phyloP scores from a whole-genome alignment of 2,888 invertebrate genomes.

The Argyra leucocephala region DNA sequence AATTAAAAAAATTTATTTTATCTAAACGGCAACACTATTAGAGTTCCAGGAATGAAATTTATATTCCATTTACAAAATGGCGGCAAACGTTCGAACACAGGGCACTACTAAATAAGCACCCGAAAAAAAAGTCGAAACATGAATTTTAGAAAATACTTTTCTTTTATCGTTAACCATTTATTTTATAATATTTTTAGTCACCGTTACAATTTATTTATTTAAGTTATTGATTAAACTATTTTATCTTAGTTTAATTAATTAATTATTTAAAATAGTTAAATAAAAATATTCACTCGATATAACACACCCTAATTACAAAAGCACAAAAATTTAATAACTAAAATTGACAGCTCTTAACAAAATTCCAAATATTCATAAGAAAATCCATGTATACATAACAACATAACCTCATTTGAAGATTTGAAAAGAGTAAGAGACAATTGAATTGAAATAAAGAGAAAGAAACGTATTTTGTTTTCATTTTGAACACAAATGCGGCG shows the following conservation, averaged over 20 bases:
- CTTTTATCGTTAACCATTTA: no score
- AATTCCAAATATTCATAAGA: no score
- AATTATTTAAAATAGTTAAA: neutral
- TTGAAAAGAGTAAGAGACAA: neutral
- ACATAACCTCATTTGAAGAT: neutral
- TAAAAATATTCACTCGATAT: neutral
- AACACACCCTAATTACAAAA: neutral
- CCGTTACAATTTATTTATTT: no score
- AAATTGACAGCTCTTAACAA: neutral
- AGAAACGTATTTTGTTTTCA: neutral
- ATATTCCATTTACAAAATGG: neutral
- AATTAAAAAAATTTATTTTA: no score
- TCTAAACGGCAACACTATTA: neutral
- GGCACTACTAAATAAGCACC: no score
- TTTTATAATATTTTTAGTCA: no score
- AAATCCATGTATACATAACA: no score
- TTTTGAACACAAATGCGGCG: neutral
- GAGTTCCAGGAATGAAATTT: neutral
- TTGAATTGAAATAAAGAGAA: neutral
- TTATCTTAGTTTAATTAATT: neutral
- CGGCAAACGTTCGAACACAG: neutral
- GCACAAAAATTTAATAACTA: neutral
- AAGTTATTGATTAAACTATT: neutral
- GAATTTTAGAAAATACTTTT: neutral
- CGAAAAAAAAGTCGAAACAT: no score